Percentiles rank a stretch among this genome's conserved stretches.
Conservation (phyloP, 2,113 vertebrate genomes). For the Hyperopisus bebe region DNA sequence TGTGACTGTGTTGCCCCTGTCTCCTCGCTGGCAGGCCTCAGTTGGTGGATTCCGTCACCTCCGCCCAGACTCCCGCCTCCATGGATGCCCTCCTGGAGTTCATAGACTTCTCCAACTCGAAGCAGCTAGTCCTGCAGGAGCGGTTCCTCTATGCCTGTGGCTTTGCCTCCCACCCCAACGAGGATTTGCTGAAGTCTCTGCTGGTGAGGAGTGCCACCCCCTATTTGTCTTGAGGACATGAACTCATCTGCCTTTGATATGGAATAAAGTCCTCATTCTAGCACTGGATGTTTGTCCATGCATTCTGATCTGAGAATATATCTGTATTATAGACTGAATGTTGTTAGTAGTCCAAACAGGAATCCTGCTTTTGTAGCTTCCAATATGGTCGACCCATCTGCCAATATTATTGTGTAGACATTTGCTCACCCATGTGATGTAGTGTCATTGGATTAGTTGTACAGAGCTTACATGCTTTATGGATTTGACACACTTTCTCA, state of each 20-base stretch:
- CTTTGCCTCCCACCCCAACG: constrained; percentile 84
- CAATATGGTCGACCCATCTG: too few species aligned
- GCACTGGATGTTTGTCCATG: not conserved
- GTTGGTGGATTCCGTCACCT: constrained; percentile 84
- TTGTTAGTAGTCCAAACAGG: not conserved
- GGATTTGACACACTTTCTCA: not conserved
- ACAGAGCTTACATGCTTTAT: not conserved
- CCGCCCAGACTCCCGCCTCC: constrained; percentile 80
- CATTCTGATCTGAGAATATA: not conserved
- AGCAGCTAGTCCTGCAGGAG: constrained; percentile 73
- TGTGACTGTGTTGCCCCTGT: not conserved
- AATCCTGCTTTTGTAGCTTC: not conserved
- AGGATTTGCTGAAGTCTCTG: constrained; percentile 74
- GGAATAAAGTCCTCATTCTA: not conserved
- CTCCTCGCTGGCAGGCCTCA: constrained; percentile 69
- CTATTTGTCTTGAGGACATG: not conserved
- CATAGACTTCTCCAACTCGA: constrained; percentile 81
- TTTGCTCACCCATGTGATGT: not conserved
- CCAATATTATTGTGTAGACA: not conserved
- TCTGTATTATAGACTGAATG: not conserved
- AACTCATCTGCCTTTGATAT: not conserved
- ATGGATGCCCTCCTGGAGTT: constrained; percentile 80
- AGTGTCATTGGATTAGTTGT: not conserved
- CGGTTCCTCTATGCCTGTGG: constrained; percentile 92
- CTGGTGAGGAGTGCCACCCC: constrained; percentile 64